These are phyloP conservation scores for Pteromalus puparum DNA, from an alignment of 1,140 invertebrate species.

Conservation along the genomic window DNA sequence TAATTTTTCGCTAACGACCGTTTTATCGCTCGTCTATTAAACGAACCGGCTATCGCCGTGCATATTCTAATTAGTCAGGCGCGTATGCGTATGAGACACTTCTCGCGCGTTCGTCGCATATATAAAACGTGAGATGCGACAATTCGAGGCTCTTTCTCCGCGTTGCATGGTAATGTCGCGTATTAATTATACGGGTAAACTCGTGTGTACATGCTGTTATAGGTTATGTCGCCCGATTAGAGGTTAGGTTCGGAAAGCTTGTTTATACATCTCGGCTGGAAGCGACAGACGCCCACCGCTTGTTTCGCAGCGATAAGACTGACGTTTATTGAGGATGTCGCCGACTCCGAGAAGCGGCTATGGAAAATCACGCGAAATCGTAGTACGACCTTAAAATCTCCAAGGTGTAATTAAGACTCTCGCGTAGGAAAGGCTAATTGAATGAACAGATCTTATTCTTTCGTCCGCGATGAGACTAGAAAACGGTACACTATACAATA, in stretches of 20 bases:
- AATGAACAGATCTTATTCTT: not conserved
- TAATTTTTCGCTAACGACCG: slow-evolving; percentile 7
- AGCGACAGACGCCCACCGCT: not conserved
- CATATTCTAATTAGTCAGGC: not conserved
- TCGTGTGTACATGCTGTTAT: not conserved
- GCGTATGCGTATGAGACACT: not conserved
- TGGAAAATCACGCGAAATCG: not conserved
- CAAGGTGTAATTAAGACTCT: not conserved
- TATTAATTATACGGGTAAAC: slow-evolving; percentile 20
- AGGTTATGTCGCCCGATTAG: not conserved
- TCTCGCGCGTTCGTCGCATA: not conserved
- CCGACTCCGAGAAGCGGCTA: not conserved
- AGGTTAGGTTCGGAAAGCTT: not conserved
- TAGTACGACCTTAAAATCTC: not conserved
- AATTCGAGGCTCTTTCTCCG: not conserved
- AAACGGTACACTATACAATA: not conserved
- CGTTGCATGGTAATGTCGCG: not conserved
- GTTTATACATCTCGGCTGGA: not conserved
- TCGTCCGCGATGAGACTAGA: not conserved
- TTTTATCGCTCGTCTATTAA: slow-evolving; percentile 22
- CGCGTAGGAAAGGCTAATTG: not conserved
- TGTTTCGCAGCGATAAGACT: not conserved
- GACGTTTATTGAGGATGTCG: slow-evolving; percentile 32
- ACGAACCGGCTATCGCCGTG: not conserved
- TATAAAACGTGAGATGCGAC: not conserved